Base-by-base conservation (phyloP, 2,113 vertebrate genomes). In the Gopherus flavomarginatus region DNA sequence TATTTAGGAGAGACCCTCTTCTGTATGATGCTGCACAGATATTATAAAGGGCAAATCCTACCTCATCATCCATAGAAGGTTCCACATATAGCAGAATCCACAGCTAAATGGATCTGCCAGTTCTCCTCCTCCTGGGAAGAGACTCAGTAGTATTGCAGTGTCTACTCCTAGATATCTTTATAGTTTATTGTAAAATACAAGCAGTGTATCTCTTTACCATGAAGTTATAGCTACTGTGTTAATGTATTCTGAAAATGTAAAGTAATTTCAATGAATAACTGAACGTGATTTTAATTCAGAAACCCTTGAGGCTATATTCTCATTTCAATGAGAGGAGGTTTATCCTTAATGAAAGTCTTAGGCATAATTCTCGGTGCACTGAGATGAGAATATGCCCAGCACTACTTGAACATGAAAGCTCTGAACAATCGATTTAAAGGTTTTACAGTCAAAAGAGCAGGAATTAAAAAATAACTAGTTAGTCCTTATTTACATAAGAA, bases 401-500 rank as follows among this genome's bases (percentile, higher is more conserved):
- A 91, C 83, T 96, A 89, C 91, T 96, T 91, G 89, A 97, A 94
- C 77, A 85, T 0, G 0, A 93, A 95, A 93, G 85, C 84, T 81
- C 94, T 14, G 1, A 87, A 95, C 86, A 96, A 95, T 82, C 77
- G 95, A 0, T 94, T 97, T 95, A 95, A 91, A 94, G 69, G 50
- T 87, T 96, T 96, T 95, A 93, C 79, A 91, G 92, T 95, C 90
- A 87, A 85, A 95, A 91, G 90, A 90, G 79, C 44, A 83, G 85
- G 35, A 95, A 85, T 93, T 97, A 95, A 49, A 38, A 96, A 94
- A 50, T 89, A 93, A 81, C 93, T 90, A 87, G 85, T 95, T 96
- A 90, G 56, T 50, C 50, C 72, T 57, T 88, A 95, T 97, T 97
- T 98, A 87, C 88, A 92, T 97, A 84, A 97, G 92, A 93, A 97